Percentiles rank a stretch among this genome's conserved stretches.
These are phyloP conservation scores for Brienomyrus longianalis DNA, from an alignment of 2,113 vertebrate genomes.

Conservation along the genomic window DNA sequence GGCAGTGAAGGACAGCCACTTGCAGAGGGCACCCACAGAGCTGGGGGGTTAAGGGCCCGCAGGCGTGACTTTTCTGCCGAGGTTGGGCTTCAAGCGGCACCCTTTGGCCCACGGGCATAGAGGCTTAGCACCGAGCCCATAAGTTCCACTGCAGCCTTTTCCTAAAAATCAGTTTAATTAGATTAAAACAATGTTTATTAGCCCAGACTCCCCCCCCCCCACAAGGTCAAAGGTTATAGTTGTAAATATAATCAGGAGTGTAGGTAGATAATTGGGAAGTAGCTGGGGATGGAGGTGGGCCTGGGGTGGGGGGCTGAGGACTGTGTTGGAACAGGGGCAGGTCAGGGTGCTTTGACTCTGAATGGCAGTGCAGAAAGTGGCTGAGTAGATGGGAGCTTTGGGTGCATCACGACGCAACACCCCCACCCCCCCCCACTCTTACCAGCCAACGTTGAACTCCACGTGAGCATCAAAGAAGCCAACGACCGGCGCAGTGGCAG, in stretches of 20 bases:
- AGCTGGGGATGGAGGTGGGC: background rate
- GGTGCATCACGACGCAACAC: background rate
- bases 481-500: conserved; percentile 76
- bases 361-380: background rate
- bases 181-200: background rate
- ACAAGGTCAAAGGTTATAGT: background rate
- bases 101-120: no score
- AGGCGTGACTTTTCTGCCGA: no score
- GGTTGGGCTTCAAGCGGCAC: no score
- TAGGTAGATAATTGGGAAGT: background rate
- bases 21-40: no score
- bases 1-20: no score
- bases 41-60: no score
- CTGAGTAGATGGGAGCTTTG: background rate
- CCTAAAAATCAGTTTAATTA: background rate
- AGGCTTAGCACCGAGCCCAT: no score
- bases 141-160: background rate
- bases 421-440: conserved; percentile 44
- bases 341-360: background rate
- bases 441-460: conserved; percentile 95
- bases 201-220: background rate
- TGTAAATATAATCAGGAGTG: background rate
- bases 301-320: background rate
- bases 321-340: background rate
- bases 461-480: conserved; percentile 98